phyloP scores from a whole-genome alignment of 2,888 invertebrate genomes.

The Melieria picta region DNA sequence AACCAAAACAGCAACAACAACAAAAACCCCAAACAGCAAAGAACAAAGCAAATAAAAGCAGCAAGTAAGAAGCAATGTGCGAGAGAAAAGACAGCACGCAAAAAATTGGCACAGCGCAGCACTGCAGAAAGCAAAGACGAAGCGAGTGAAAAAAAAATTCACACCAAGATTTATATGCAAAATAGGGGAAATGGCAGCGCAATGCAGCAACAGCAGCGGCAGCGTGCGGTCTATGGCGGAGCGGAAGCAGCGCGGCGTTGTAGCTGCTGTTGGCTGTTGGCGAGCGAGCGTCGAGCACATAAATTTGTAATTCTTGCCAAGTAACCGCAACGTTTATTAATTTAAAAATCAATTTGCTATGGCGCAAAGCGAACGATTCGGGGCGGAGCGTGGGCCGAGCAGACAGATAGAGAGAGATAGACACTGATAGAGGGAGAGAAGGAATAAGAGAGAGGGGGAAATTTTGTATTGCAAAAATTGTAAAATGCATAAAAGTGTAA shows the following conservation, averaged over 20 bases:
- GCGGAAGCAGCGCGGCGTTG: neutral
- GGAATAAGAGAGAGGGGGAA: neutral
- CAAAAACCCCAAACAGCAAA: neutral
- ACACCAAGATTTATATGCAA: neutral
- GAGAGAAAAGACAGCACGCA: neutral
- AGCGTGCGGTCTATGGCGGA: too few species aligned
- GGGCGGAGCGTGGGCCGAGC: too few species aligned
- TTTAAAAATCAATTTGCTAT: constrained; percentile 59
- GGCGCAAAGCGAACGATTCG: neutral
- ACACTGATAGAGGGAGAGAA: too few species aligned
- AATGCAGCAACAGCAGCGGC: neutral
- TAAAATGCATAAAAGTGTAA: constrained; percentile 25
- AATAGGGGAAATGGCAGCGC: constrained; percentile 1
- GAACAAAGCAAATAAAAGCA: neutral
- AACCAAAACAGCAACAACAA: constrained; percentile 32
- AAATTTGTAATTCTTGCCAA: constrained; percentile 60
- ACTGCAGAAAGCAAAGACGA: neutral
- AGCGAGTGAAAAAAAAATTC: neutral
- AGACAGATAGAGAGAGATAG: too few species aligned
- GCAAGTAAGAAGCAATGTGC: neutral
- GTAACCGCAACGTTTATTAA: constrained; percentile 60
- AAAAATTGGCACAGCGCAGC: neutral
- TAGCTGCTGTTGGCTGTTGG: neutral
- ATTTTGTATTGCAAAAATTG: neutral
- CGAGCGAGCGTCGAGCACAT: constrained; percentile 37